A percentile compares a stretch with the other conserved stretches of the same genome.
Conservation (phyloP, 2,888 invertebrate genomes). For the Notodonta ziczac region DNA sequence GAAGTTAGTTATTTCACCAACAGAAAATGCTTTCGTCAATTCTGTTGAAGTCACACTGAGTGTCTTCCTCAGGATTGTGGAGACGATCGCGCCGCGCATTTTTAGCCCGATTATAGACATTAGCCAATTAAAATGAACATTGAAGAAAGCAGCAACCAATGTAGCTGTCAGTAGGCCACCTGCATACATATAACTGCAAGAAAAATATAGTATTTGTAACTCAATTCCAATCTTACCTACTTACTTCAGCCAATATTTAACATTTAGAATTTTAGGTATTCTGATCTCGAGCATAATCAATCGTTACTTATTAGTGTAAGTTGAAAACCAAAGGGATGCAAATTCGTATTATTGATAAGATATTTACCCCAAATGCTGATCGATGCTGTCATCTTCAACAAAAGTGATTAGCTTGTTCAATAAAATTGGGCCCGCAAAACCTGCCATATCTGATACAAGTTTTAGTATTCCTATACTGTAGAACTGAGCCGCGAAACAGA, state of each 20-base stretch:
- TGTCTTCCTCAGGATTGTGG: constrained; percentile 86
- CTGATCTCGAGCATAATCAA: too few relatives aligned
- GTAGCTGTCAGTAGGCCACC: constrained; percentile 80
- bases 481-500: constrained; percentile 92
- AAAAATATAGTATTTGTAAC: neutral
- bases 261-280: too few relatives aligned
- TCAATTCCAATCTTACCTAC: neutral
- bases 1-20: constrained; percentile 97
- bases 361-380: constrained; percentile 86
- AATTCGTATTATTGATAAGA: too few relatives aligned
- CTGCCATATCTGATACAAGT: constrained; percentile 91
- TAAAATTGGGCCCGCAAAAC: constrained; percentile 95
- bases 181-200: constrained; percentile 73
- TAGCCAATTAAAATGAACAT: constrained; percentile 95
- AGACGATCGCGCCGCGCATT: constrained; percentile 93
- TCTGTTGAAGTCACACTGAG: constrained; percentile 77
- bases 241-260: neutral
- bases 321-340: too few relatives aligned
- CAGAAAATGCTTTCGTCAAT: constrained; percentile 75
- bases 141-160: constrained; percentile 87
- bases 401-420: constrained; percentile 92
- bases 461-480: constrained; percentile 93
- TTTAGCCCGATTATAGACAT: constrained; percentile 93
- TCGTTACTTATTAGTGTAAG: too few relatives aligned
- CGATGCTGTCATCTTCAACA: constrained; percentile 89